Evolutionary conservation across 2,888 invertebrate species (phyloP).

Genomic region (Polia nebulosa): DNA sequence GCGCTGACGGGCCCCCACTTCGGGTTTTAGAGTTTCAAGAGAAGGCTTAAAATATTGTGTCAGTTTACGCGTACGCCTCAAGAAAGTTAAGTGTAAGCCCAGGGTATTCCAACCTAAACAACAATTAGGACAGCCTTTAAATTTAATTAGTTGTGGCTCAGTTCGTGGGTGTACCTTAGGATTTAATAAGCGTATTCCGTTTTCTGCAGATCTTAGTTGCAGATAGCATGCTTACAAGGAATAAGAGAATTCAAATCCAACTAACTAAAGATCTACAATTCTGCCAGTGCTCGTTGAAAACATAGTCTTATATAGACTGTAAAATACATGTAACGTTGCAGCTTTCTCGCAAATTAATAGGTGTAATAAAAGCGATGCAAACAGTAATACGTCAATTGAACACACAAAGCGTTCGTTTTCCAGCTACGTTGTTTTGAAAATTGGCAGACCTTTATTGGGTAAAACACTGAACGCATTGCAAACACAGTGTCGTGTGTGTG

Average conservation of each 20-base stretch:
- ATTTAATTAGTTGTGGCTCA: slow-evolving; percentile 66
- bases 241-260: slow-evolving; percentile 48
- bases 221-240: slow-evolving; percentile 57
- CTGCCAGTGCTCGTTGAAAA: slow-evolving; percentile 26
- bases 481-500: slow-evolving; percentile 44
- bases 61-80: slow-evolving; percentile 70
- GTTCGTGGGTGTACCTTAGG: slow-evolving; percentile 50
- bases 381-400: slow-evolving; percentile 35
- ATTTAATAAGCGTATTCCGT: slow-evolving; percentile 64
- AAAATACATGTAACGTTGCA: slow-evolving; percentile 9
- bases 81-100: slow-evolving; percentile 69
- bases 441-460: slow-evolving; percentile 28
- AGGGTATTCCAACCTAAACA: slow-evolving; percentile 65
- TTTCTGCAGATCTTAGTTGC: slow-evolving; percentile 56
- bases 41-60: slow-evolving; percentile 74
- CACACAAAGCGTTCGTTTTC: slow-evolving; percentile 31
- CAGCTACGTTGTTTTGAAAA: slow-evolving; percentile 38
- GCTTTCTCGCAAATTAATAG: slow-evolving; percentile 44
- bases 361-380: slow-evolving; percentile 42
- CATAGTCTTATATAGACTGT: slow-evolving; percentile 28
- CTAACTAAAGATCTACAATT: slow-evolving; percentile 37
- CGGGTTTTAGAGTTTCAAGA: slow-evolving; percentile 73
- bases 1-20: slow-evolving; percentile 75
- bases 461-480: slow-evolving; percentile 36
- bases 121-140: slow-evolving; percentile 65